Evolutionary conservation across 2,113 vertebrate species (phyloP).

Genomic region (Acrocephalus kingi): DNA sequence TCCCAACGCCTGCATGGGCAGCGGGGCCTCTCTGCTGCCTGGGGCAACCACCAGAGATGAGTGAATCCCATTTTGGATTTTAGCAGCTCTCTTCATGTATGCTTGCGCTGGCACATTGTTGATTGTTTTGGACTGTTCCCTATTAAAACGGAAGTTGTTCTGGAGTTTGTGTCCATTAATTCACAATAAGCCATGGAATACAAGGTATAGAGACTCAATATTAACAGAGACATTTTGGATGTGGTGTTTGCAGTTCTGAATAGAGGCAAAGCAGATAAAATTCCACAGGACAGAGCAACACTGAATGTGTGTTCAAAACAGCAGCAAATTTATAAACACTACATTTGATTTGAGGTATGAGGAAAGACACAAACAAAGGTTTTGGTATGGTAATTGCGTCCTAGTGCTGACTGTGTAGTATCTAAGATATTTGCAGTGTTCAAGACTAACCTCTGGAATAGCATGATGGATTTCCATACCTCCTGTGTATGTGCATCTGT

Average conservation of each 20-base stretch:
- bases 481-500: not conserved
- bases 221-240: not conserved
- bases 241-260: not conserved
- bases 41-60: rapidly evolving
- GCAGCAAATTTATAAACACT: not conserved
- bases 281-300: not conserved
- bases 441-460: not conserved
- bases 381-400: not conserved
- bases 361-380: rapidly evolving
- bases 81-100: rapidly evolving
- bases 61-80: rapidly evolving
- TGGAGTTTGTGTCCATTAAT: not conserved
- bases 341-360: not conserved
- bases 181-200: not conserved
- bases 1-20: rapidly evolving
- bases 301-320: not conserved
- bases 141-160: not conserved
- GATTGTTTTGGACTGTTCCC: not conserved
- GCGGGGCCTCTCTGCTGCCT: not conserved
- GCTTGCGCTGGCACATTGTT: rapidly evolving
- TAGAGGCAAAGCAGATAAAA: not conserved
- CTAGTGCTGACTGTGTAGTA: not conserved
- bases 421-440: not conserved
- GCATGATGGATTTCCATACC: not conserved
- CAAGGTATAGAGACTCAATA: not conserved